These are phyloP conservation scores for Neomorphus geoffroyi DNA, from an alignment of 2,797 vertebrate genomes.

Conservation along the genomic window DNA sequence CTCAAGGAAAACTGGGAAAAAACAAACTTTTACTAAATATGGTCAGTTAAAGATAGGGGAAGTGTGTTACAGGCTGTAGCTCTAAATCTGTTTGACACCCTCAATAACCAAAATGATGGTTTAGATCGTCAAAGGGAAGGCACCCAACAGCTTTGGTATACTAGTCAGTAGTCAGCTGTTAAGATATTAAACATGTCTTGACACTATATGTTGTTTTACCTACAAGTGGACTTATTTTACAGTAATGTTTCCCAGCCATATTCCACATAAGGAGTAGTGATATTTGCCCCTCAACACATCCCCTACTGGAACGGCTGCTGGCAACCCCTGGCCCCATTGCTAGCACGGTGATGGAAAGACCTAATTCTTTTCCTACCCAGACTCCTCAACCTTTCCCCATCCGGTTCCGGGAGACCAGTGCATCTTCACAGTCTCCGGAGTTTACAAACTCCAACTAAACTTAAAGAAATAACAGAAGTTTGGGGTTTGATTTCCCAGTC, in stretches of 20 bases:
- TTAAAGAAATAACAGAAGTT: not conserved
- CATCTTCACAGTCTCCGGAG: not conserved
- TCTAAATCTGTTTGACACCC: not conserved
- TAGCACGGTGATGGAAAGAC: not conserved
- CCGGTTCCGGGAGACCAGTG: not conserved
- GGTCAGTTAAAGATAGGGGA: not conserved
- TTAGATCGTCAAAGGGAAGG: not conserved
- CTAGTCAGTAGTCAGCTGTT: not conserved
- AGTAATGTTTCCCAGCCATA: not conserved
- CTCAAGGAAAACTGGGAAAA: not conserved
- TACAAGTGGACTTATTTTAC: not conserved
- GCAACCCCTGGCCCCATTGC: not conserved
- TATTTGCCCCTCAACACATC: not conserved
- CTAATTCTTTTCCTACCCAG: not conserved
- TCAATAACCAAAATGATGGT: not conserved
- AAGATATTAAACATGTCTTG: not conserved
- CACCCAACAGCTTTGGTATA: not conserved
- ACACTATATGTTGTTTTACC: not conserved
- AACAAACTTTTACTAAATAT: not conserved
- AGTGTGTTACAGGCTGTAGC: not conserved
- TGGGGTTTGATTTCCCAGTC: not conserved
- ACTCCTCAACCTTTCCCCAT: not conserved
- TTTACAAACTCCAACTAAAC: not conserved
- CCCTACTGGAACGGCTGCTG: not conserved
- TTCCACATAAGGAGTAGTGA: not conserved